Percentiles rank a stretch among this genome's conserved stretches.
Evolutionary conservation across 2,113 vertebrate genomes (phyloP).

Genomic region (Cyanoderma ruficeps): DNA sequence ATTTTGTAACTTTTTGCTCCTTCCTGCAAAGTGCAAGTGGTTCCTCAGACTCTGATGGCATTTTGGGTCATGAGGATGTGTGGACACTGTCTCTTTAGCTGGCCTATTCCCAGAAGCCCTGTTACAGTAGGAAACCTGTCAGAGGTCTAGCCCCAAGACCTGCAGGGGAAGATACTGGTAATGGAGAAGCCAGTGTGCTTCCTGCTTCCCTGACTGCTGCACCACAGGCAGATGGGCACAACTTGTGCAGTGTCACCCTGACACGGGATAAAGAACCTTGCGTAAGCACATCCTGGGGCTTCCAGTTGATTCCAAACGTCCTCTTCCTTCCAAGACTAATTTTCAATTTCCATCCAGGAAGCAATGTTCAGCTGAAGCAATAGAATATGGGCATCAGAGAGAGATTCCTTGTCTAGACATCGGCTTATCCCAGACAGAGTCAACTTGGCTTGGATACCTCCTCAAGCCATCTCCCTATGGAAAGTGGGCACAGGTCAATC

Average conservation of each 20-base stretch:
- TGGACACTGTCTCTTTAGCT: neutral
- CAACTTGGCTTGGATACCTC: neutral
- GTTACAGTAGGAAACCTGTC: neutral
- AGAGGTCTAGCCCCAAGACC: neutral
- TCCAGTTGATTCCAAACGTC: neutral
- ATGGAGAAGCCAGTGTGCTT: neutral
- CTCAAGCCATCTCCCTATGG: neutral
- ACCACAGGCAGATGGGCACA: neutral
- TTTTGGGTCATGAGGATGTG: neutral
- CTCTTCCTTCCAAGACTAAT: neutral
- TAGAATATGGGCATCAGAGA: neutral
- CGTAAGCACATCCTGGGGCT: neutral
- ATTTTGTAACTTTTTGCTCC: neutral
- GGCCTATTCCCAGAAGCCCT: neutral
- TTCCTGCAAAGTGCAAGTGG: neutral
- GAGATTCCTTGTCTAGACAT: neutral
- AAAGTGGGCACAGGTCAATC: neutral
- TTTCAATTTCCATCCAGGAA: neutral
- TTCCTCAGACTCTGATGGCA: accelerated
- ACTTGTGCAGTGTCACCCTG: neutral
- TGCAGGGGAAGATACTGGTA: neutral
- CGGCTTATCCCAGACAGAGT: neutral
- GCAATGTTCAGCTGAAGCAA: neutral
- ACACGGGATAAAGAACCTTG: neutral
- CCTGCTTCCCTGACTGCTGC: accelerated